phyloP scores from a whole-genome alignment of 1,140 invertebrate genomes.

The Lucilia cuprina region DNA sequence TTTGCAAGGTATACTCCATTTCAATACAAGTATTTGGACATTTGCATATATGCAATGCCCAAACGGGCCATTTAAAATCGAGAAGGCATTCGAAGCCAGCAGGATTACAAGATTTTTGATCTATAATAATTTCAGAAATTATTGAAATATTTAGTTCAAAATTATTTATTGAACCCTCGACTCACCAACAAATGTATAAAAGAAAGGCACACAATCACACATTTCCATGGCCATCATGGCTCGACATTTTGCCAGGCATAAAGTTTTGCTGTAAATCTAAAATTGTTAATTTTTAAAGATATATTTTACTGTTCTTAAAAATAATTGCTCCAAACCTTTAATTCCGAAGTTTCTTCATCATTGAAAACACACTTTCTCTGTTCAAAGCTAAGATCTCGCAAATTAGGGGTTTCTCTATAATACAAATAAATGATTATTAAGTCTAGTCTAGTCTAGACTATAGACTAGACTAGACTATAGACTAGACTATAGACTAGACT shows the following conservation, averaged over 20 bases:
- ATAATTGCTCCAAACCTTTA: slow-evolving; percentile 43
- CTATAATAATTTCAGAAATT: slow-evolving; percentile 8
- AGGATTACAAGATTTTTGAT: slow-evolving; percentile 55
- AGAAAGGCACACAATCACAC: slow-evolving; percentile 60
- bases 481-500: too few species aligned
- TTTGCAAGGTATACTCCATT: slow-evolving; percentile 58
- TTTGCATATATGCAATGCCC: slow-evolving; percentile 59
- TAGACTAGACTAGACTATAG: too few species aligned
- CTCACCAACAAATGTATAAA: slow-evolving; percentile 54
- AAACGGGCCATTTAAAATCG: slow-evolving; percentile 61
- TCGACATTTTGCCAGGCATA: slow-evolving; percentile 56
- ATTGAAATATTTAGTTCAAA: too few species aligned
- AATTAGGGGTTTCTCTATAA: slow-evolving; percentile 49
- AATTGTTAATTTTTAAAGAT: not conserved
- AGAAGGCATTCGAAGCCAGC: slow-evolving; percentile 57
- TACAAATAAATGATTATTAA: not conserved
- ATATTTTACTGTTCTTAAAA: too few species aligned
- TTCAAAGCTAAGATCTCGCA: slow-evolving; percentile 48
- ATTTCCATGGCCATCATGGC: slow-evolving; percentile 59
- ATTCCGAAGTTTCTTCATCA: slow-evolving; percentile 53
- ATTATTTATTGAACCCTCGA: not conserved
- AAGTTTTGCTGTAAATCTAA: slow-evolving; percentile 57
- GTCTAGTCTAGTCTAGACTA: too few species aligned
- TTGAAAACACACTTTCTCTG: slow-evolving; percentile 60
- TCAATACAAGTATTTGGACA: slow-evolving; percentile 59